Conservation (phyloP, 2,888 invertebrate species). For the Sericinus montela region DNA sequence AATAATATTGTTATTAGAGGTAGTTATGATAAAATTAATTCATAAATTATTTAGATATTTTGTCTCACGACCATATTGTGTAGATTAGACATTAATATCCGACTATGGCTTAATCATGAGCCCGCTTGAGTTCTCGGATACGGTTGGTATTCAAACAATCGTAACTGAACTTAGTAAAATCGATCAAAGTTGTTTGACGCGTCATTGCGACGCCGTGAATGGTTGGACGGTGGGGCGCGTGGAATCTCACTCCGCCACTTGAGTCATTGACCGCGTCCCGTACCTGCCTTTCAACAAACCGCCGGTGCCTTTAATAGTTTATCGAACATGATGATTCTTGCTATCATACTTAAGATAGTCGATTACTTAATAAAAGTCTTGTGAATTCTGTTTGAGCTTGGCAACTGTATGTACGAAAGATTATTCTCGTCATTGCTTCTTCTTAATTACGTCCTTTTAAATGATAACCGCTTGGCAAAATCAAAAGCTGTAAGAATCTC, state of each 20-base stretch:
- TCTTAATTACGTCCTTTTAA: too few species aligned
- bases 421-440: too few species aligned
- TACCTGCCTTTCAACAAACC: slow-evolving; percentile 2
- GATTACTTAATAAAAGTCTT: background rate
- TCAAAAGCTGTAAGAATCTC: too few species aligned
- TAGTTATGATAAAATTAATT: too few species aligned
- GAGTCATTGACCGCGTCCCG: slow-evolving; percentile 16
- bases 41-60: too few species aligned
- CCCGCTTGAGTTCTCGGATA: slow-evolving; percentile 8
- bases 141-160: slow-evolving; percentile 7
- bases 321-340: slow-evolving; percentile 12
- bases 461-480: too few species aligned
- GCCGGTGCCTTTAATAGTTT: slow-evolving; percentile 16
- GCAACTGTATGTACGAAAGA: too few species aligned
- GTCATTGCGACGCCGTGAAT: slow-evolving; percentile 1
- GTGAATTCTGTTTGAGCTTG: too few species aligned
- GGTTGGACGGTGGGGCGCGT: slow-evolving; percentile 10
- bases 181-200: slow-evolving; percentile 15
- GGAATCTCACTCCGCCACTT: slow-evolving; percentile 14
- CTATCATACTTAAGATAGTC: background rate
- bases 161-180: slow-evolving; percentile 14
- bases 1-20: too few species aligned
- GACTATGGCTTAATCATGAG: slow-evolving; percentile 13
- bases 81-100: background rate
- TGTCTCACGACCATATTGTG: too few species aligned